Evolutionary conservation across 2,888 invertebrate species (phyloP), one percentile per base, ranked within the genome.

Genomic region (Caenorhabditis macrosperma): DNA sequence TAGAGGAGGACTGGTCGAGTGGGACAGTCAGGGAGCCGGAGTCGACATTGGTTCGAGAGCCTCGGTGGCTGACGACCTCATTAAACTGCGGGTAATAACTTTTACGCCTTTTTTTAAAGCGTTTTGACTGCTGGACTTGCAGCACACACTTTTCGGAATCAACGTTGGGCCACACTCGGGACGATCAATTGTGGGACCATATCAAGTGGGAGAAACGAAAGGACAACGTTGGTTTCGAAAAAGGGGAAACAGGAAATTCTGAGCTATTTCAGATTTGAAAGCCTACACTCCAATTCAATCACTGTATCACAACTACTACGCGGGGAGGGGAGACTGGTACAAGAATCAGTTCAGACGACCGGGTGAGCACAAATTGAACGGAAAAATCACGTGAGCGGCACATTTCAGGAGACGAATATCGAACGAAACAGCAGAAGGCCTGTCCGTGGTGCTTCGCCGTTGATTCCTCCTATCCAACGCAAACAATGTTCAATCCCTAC

Each of bases 391-490:
- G n/a, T 54, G 7, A 35, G n/a, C 7, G 10, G 48, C 9, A 28
- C 52, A 28, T 50, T 68, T 2, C 48, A 82, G 85, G 86, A 35
- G 87, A 87, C 59, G 81, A 86, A 61, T 82, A 85, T 20, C 77
- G 84, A 26, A 87, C 87, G 6, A 75, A 82, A 38, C 59, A 79
- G 24, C 84, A 86, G 28, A 52, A 81, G 57, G 87, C 86, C 3
- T 87, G 86, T 75, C 87, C 87, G 0, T 87, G 87, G 87, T 87
- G 87, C 30, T 86, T 82, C 30, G 87, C 83, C 22, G 82, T 82
- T 0, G 85, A 85, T 24, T 54, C 82, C 1, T 71, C 66, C 0
- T 82, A 84, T 63, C 83, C 82, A 2, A 80, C 80, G 0, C 71
- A 83, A 38, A 80, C 75, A 26, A 75, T 80, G 17, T 68, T 68